Conservation (phyloP, 2,888 invertebrate genomes). For the Rugalucina vietnamica region DNA sequence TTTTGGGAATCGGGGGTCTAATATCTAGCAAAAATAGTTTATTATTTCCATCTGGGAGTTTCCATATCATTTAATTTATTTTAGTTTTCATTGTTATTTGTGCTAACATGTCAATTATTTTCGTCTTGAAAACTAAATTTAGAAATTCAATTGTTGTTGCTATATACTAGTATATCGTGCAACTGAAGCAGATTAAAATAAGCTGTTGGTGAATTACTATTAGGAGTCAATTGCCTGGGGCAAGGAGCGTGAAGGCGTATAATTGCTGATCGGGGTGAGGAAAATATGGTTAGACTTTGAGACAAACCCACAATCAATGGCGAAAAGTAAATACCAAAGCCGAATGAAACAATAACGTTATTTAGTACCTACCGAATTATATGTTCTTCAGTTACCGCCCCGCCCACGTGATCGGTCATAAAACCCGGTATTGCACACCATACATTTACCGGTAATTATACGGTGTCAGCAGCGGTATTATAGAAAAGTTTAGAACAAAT, state of each 20-base stretch:
- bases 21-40: too few species aligned
- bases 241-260: constrained; percentile 8
- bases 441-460: constrained; percentile 60
- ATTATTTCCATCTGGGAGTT: too few species aligned
- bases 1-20: too few species aligned
- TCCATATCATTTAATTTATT: too few species aligned
- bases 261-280: not conserved
- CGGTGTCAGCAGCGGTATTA: constrained; percentile 57
- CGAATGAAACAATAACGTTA: constrained; percentile 59
- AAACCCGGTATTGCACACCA: constrained; percentile 21
- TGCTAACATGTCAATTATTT: too few species aligned
- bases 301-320: constrained; percentile 56
- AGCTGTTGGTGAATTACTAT: not conserved
- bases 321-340: constrained; percentile 35
- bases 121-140: too few species aligned
- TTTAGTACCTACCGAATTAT: constrained; percentile 55
- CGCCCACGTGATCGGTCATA: constrained; percentile 46
- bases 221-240: constrained; percentile 9
- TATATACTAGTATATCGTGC: too few species aligned
- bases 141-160: too few species aligned
- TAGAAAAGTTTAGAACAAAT: constrained; percentile 56
- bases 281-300: not conserved
- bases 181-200: not conserved
- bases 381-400: constrained; percentile 44
- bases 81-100: too few species aligned